Evolutionary conservation across 2,888 invertebrate species (phyloP).

Genomic region (Junonia oenone): DNA sequence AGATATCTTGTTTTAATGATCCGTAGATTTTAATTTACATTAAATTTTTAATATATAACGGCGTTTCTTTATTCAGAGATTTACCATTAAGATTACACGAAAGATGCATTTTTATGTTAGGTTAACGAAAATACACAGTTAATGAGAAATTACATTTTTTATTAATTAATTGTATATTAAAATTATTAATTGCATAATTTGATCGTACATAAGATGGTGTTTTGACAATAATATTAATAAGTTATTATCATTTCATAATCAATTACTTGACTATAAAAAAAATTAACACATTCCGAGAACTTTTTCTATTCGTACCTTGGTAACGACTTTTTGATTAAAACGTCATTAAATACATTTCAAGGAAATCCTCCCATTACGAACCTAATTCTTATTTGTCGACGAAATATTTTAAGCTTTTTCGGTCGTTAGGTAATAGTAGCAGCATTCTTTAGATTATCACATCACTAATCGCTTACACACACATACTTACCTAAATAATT

Average conservation of each 20-base stretch:
- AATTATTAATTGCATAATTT: no score
- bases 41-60: neutral
- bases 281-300: neutral
- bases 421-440: no score
- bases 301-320: neutral
- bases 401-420: no score
- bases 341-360: neutral
- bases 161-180: no score
- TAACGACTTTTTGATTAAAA: neutral
- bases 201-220: no score
- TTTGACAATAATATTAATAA: no score
- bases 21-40: neutral
- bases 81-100: neutral
- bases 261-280: no score
- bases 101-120: neutral
- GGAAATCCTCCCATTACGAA: neutral
- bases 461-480: no score
- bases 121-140: neutral
- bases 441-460: no score
- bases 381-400: neutral
- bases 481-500: no score
- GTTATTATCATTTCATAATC: no score
- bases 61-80: neutral
- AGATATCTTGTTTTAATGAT: constrained; percentile 10
- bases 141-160: neutral